Evolutionary conservation across 1,140 invertebrate genomes (phyloP), one percentile per base, ranked within the genome.

Genomic region (Macrotrachela quadricornifera): DNA sequence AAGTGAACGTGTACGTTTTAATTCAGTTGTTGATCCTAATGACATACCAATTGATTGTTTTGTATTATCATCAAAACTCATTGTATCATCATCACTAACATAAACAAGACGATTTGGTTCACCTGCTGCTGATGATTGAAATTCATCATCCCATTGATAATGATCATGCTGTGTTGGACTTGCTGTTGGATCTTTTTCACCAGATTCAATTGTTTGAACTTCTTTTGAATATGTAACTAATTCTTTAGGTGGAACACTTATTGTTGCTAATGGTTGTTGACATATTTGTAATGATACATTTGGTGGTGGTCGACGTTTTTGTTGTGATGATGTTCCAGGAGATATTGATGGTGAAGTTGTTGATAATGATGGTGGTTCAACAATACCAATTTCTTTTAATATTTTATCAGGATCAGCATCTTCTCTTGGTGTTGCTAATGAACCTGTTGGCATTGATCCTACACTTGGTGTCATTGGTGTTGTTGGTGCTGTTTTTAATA

Each of bases 161-260:
- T 49, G 17, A 30, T 49, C 21, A 16, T 46, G 21, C 8, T 30
- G 21, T 4, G 8, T 30, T 4, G 21, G 21, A 30, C 21, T 45
- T 11, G 15, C 18, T 17, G 15, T 16, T 17, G 44, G 44, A 17
- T 15, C 44, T 17, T 18, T 45, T 4, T 45, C 41, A 50, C 46
- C 49, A 13, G 46, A 51, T 38, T 47, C 75, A 45, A 76, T 79
- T 12, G 85, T 90, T 70, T 90, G 85, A 0, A 85, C 90, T 68
- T 86, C 83, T 69, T 90, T 90, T 46, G 81, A 79, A 64, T 92
- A 92, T 11, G 79, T 76, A 17, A 90, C 83, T 54, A 77, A 78
- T 72, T 90, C 85, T 68, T 84, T 85, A 1, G 85, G 85, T 46
- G 83, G 83, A 71, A 91, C 90, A 73, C 83, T 84, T 38, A 54